phyloP scores from a whole-genome alignment of 2,888 invertebrate species.

The Lutraria lutraria region DNA sequence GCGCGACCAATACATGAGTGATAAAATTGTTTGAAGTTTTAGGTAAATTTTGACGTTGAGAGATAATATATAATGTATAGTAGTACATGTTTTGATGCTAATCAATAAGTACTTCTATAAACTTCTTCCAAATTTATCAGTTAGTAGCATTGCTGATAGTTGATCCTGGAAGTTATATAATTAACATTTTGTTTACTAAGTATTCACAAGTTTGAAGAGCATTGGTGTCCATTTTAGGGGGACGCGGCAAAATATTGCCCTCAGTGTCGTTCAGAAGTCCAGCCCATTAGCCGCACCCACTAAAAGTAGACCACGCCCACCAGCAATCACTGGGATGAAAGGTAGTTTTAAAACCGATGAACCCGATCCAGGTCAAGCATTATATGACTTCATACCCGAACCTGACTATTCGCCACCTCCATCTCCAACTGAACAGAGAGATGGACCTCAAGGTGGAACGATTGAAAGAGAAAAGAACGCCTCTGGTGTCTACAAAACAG shows the following conservation, averaged over 20 bases:
- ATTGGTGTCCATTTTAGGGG: slow-evolving; percentile 16
- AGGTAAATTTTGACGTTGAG: too few species aligned
- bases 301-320: slow-evolving; percentile 62
- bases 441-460: not conserved
- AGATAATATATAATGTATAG: too few species aligned
- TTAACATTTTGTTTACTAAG: too few species aligned
- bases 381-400: slow-evolving; percentile 63
- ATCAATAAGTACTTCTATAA: too few species aligned
- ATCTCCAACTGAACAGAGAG: slow-evolving; percentile 38
- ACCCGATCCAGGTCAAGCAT: not conserved
- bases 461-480: slow-evolving; percentile 32
- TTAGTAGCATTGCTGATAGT: too few species aligned
- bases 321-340: slow-evolving; percentile 50
- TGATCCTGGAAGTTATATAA: too few species aligned
- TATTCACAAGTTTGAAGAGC: not conserved
- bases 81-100: too few species aligned
- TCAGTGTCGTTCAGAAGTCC: slow-evolving; percentile 63
- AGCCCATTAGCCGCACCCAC: slow-evolving; percentile 59
- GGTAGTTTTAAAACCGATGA: slow-evolving; percentile 44
- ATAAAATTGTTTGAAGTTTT: too few species aligned
- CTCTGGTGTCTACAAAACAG: slow-evolving; percentile 40
- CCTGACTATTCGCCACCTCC: slow-evolving; percentile 66
- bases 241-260: slow-evolving; percentile 35
- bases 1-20: too few species aligned
- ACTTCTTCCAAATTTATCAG: too few species aligned